Conservation (phyloP, 2,113 vertebrate species). For the Phrynocephalus versicolor region DNA sequence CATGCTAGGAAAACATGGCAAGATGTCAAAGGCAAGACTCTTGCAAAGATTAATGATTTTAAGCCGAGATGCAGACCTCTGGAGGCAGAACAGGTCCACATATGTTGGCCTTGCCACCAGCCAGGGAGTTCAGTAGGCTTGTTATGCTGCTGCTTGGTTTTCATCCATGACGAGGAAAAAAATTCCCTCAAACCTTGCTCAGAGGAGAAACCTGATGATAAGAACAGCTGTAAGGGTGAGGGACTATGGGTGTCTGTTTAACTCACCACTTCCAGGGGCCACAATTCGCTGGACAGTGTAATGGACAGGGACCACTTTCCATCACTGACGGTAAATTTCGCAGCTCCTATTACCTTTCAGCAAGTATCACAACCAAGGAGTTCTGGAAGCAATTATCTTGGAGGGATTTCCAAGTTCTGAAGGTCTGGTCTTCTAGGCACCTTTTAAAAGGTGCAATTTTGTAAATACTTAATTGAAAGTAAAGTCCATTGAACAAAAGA, state of each 20-base stretch:
- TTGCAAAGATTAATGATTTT: fast-evolving
- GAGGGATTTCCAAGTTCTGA: background rate
- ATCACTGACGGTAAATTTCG: background rate
- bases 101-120: background rate
- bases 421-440: background rate
- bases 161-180: background rate
- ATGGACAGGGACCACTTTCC: background rate
- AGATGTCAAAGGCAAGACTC: background rate
- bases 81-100: background rate
- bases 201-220: background rate
- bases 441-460: background rate
- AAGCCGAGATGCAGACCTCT: background rate
- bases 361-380: no score
- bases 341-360: no score
- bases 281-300: background rate
- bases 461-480: background rate
- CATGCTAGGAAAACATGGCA: background rate
- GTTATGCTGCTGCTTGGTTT: background rate
- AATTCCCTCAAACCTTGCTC: background rate
- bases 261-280: background rate
- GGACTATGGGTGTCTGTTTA: no score
- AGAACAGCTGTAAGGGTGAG: background rate
- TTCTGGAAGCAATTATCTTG: no score
- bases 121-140: background rate
- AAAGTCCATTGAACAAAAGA: background rate